phyloP scores from a whole-genome alignment of 2,888 invertebrate genomes.

The Heliothis peltigera region DNA sequence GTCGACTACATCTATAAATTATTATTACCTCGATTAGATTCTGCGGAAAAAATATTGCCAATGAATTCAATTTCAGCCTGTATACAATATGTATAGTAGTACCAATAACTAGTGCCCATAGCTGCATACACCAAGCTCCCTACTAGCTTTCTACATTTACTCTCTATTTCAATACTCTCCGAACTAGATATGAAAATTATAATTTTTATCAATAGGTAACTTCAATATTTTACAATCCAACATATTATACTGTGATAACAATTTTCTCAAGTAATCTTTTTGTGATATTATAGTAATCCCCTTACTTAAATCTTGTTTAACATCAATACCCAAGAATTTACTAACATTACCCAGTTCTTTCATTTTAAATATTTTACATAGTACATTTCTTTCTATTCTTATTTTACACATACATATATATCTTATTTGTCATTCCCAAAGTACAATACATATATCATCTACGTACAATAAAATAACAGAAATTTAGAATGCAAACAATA shows the following conservation, averaged over 20 bases:
- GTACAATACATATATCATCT: conserved; percentile 4
- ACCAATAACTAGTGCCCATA: neutral
- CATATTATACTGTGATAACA: conserved; percentile 2
- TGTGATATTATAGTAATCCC: neutral
- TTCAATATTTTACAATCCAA: neutral
- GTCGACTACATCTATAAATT: too few relatives aligned
- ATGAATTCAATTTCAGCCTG: too few relatives aligned
- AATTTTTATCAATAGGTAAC: conserved; percentile 7
- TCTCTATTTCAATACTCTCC: conserved; percentile 2
- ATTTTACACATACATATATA: too few relatives aligned
- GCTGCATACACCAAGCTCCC: conserved; percentile 4
- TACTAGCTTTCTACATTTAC: conserved; percentile 5
- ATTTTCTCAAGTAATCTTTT: conserved; percentile 3
- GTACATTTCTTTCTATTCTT: neutral
- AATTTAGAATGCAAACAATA: conserved; percentile 7
- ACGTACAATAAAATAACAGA: neutral
- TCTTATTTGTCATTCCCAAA: neutral
- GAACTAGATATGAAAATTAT: conserved; percentile 2
- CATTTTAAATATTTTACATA: conserved; percentile 4
- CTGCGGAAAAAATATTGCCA: too few relatives aligned
- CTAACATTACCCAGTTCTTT: neutral
- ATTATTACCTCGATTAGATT: too few relatives aligned
- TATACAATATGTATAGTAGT: too few relatives aligned
- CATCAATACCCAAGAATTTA: conserved; percentile 7
- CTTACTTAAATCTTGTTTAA: conserved; percentile 4